These are phyloP conservation scores for Drosophila sucinea DNA, from an alignment of 1,140 invertebrate species.

Conservation along the genomic window DNA sequence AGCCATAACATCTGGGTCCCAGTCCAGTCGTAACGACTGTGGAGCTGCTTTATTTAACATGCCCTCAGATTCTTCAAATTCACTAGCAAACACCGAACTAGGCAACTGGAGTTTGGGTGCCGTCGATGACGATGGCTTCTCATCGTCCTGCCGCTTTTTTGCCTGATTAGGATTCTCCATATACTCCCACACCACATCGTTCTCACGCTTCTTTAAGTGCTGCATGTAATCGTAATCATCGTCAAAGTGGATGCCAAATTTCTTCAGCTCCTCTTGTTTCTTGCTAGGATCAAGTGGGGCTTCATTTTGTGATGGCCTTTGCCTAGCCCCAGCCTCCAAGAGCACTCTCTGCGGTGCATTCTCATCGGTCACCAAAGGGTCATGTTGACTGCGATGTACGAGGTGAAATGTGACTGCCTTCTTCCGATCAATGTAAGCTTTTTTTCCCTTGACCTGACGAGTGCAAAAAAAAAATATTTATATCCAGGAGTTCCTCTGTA, in stretches of 20 bases:
- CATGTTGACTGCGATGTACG: conserved; percentile 95
- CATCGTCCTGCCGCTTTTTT: conserved; percentile 49
- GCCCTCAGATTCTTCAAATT: conserved; percentile 94
- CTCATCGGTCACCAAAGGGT: conserved; percentile 95
- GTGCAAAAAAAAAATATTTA: neutral
- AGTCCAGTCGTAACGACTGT: conserved; percentile 88
- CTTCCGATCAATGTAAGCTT: conserved; percentile 96
- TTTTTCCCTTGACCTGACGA: conserved; percentile 88
- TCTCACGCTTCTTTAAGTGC: conserved; percentile 89
- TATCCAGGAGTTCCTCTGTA: neutral
- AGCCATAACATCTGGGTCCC: conserved; percentile 96
- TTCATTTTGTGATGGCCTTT: conserved; percentile 47
- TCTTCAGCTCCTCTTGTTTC: conserved; percentile 90
- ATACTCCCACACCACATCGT: conserved; percentile 80
- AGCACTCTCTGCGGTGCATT: conserved; percentile 94
- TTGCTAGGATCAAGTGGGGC: conserved; percentile 83
- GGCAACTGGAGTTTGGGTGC: conserved; percentile 86
- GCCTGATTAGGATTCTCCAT: conserved; percentile 77
- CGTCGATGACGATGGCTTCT: conserved; percentile 36
- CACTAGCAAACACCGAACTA: conserved; percentile 93
- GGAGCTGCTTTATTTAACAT: conserved; percentile 94
- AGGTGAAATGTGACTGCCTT: conserved; percentile 95
- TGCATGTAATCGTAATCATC: conserved; percentile 98
- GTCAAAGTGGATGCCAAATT: conserved; percentile 97
- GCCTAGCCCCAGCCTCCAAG: conserved; percentile 82